Base-by-base conservation (phyloP, 1,140 invertebrate species). In the Eriocheir sinensis region DNA sequence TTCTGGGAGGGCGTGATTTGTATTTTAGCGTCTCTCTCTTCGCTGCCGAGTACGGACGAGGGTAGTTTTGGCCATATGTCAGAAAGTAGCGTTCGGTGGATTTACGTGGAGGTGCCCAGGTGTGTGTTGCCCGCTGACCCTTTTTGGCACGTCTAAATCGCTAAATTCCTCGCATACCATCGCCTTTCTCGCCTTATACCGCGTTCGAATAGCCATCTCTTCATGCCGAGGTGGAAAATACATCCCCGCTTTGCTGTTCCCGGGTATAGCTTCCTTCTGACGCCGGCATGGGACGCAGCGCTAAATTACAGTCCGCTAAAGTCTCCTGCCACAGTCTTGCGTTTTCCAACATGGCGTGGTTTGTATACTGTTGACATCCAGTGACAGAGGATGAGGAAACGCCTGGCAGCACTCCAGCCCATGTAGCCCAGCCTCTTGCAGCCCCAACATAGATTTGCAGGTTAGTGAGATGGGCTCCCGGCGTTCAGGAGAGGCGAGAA, bases 321-420 rank as follows among this genome's bases (percentile, higher is more conserved):
- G 60, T 48, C 30, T 48, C 17, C 0, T 41, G 0, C 9, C 72
- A 36, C 79, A 27, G 40, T n/a, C 41, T n/a, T 27, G 12, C 9
- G 85, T 80, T 8, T 85, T 92, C 83, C 91, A 92, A 92, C 48
- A 92, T 92, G 91, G 91, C 91, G 91, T 92, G 80, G 91, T 92
- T 92, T 92, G 91, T 92, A 92, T 85, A 92, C 91, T 92, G 91
- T 92, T 92, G 91, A 92, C 91, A 92, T 72, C 60, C 91, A 85
- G 79, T 92, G 80, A 44, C 79, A 81, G 32, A 40, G 91, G 48
- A 41, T 32, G 80, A 92, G 32, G 34, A 83, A 32, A 40, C 44
- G 21, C 21, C n/a, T 72, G 53, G 30, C n/a, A 27, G 12, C 40
- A 15, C 34, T n/a, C 36, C 27, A 83, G 32, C 48, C 38, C 88